Percentiles rank a stretch among this genome's conserved stretches.
Conservation (phyloP, 2,888 invertebrate genomes). For the Sarcophaga subvicina region DNA sequence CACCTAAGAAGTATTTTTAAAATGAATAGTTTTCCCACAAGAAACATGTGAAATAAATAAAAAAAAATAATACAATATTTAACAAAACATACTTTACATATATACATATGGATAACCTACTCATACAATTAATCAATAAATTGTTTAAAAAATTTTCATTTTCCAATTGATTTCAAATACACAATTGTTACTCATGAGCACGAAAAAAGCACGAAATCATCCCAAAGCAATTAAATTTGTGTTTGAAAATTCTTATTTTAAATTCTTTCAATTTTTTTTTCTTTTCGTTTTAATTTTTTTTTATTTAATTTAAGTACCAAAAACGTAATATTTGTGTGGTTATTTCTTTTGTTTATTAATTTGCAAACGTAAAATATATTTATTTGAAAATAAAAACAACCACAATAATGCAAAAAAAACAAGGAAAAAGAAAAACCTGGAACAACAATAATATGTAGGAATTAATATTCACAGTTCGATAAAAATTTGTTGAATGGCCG, state of each 20-base stretch:
- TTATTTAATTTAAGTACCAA: background rate
- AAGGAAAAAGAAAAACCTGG: background rate
- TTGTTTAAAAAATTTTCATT: background rate
- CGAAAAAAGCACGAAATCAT: no score
- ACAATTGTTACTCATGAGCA: background rate
- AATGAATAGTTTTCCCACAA: no score
- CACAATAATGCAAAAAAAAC: background rate
- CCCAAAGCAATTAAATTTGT: no score
- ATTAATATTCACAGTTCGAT: slow-evolving; percentile 52
- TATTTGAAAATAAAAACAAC: slow-evolving; percentile 17
- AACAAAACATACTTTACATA: no score
- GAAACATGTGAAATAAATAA: no score
- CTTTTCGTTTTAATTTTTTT: background rate
- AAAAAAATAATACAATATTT: no score
- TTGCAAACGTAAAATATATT: slow-evolving; percentile 1
- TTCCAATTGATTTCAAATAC: background rate
- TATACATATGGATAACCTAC: no score
- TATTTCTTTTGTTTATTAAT: no score
- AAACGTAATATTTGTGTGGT: no score
- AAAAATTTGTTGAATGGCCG: slow-evolving; percentile 54
- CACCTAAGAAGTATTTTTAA: background rate
- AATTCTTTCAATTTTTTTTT: no score
- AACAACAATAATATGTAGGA: slow-evolving; percentile 2
- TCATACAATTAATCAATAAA: background rate
- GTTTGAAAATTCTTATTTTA: no score